phyloP scores from a whole-genome alignment of 2,888 invertebrate genomes.

The Chelonus formosanus region DNA sequence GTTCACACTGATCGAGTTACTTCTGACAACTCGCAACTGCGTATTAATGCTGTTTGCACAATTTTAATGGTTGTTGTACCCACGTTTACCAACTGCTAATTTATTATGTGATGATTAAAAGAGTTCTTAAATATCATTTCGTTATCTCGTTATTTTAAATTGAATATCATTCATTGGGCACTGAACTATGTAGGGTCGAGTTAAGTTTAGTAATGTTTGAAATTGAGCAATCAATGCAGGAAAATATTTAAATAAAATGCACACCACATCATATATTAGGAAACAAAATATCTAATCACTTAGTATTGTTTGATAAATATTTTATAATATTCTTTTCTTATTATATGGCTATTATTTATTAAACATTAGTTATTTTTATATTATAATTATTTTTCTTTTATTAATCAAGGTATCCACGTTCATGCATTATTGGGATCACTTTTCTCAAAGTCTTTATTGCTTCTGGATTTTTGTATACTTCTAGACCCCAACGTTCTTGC shows the following conservation, averaged over 20 bases:
- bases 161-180: neutral
- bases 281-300: no score
- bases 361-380: no score
- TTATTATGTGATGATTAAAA: conserved; percentile 8
- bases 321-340: no score
- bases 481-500: conserved; percentile 36
- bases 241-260: no score
- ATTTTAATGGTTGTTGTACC: conserved; percentile 8
- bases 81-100: conserved; percentile 10
- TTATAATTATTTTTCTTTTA: neutral
- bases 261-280: no score
- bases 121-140: conserved; percentile 1
- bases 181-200: neutral
- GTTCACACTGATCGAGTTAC: conserved; percentile 4
- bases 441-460: conserved; percentile 36
- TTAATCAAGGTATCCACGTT: conserved; percentile 45
- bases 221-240: no score
- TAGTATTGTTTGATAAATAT: no score
- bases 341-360: no score
- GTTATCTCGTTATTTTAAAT: conserved; percentile 10
- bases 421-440: conserved; percentile 42
- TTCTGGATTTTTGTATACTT: conserved; percentile 43
- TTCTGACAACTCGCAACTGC: conserved; percentile 4
- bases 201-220: no score
- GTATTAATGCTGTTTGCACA: conserved; percentile 18